These are phyloP conservation scores for Oscheius sp. DNA, from an alignment of 2,888 invertebrate species.

Conservation along the genomic window DNA sequence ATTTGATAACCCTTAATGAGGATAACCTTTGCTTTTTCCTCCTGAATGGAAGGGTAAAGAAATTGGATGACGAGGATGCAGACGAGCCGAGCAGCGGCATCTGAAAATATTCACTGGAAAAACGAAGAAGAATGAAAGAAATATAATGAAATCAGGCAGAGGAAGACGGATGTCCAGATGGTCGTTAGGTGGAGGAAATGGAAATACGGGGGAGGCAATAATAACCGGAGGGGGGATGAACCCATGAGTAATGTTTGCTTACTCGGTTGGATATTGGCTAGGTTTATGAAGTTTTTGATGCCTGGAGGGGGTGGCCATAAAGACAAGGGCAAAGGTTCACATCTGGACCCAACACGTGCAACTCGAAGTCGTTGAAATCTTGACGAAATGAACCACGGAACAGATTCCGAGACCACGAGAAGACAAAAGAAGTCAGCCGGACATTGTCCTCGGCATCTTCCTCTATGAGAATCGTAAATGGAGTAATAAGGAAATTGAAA, in stretches of 20 bases:
- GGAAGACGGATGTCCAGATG: neutral
- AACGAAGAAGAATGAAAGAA: neutral
- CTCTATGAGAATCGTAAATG: too few relatives aligned
- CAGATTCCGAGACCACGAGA: too few relatives aligned
- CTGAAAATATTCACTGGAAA: neutral
- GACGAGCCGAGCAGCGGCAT: constrained; percentile 57
- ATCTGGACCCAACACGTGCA: too few relatives aligned
- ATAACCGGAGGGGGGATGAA: constrained; percentile 23
- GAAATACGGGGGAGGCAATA: constrained; percentile 22
- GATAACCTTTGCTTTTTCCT: constrained; percentile 66
- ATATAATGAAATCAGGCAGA: neutral
- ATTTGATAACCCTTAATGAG: neutral
- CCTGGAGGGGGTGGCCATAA: neutral
- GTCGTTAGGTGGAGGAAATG: neutral
- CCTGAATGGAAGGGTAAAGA: constrained; percentile 69
- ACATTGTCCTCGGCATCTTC: neutral
- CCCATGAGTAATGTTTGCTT: constrained; percentile 12
- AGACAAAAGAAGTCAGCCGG: too few relatives aligned
- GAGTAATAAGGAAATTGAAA: too few relatives aligned
- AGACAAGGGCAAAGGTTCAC: neutral
- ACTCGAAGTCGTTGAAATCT: too few relatives aligned
- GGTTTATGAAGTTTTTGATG: neutral
- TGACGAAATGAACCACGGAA: too few relatives aligned
- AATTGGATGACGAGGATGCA: constrained; percentile 52
- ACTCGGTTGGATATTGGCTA: constrained; percentile 3